Evolutionary conservation across 2,888 invertebrate genomes (phyloP).

Genomic region (Rhyacophila evoluta): DNA sequence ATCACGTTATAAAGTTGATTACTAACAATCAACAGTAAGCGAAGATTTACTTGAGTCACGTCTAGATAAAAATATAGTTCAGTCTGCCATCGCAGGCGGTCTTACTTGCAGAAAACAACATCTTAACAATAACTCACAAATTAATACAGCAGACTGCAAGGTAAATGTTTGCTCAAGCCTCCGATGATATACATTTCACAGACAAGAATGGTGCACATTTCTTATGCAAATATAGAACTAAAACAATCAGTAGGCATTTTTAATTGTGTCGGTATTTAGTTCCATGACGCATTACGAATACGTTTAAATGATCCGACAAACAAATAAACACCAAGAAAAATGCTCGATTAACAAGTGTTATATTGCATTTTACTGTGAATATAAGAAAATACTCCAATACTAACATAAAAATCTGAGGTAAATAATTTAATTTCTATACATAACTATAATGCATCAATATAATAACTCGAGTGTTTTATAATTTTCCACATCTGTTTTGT

Average conservation of each 20-base stretch:
- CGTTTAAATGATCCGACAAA: background rate
- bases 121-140: conserved; percentile 1
- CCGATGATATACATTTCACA: background rate
- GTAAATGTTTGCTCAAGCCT: conserved; percentile 1
- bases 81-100: background rate
- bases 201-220: conserved; percentile 17
- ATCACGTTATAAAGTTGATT: too few relatives aligned
- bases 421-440: too few relatives aligned
- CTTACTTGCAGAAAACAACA: background rate
- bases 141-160: conserved; percentile 19
- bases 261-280: background rate
- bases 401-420: too few relatives aligned
- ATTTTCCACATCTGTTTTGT: too few relatives aligned
- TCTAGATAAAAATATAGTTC: background rate
- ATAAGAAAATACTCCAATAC: too few relatives aligned
- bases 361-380: too few relatives aligned
- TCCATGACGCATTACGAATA: background rate
- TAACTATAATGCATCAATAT: too few relatives aligned
- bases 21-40: background rate
- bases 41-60: background rate
- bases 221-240: background rate
- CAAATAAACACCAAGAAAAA: background rate
- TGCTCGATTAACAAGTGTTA: too few relatives aligned
- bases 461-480: too few relatives aligned
- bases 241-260: background rate